Base-by-base conservation (phyloP, 2,113 vertebrate species). In the Platysteira castanea region DNA sequence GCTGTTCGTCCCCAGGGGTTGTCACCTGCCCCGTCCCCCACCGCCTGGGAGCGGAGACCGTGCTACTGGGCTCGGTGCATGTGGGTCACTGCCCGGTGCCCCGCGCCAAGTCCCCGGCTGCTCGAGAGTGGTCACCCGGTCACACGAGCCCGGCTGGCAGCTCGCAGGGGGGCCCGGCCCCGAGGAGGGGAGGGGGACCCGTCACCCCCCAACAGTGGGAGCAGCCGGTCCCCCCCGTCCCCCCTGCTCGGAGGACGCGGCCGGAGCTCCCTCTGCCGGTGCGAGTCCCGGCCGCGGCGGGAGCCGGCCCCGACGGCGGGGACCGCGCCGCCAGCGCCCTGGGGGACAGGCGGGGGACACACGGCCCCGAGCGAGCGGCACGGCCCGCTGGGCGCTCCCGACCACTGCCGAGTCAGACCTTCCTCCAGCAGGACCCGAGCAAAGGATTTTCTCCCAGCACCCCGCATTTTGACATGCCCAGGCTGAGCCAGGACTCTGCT, bases 251-350 rank as follows among this genome's bases (percentile, higher is more conserved):
- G 53, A 84, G 67, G 39, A 78, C 68, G 93, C 85, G 70, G 69
- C 83, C 91, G 70, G 70, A 95, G 95, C 94, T 93, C 96, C 94
- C 95, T 93, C 95, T 96, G 78, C 92, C 94, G 95, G 87, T 57
- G 61, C 80, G 15, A 69, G 26, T 22, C 52, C 19, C 16, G n/a
- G 28, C 33, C 57, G 53, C 64, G 7, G 18, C n/a, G n/a, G 47
- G 46, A 73, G 23, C 47, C 37, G 39, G 88, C 60, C 90, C 61
- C 94, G 86, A 94, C 93, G 91, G 71, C 56, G 11, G 33, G 50
- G 26, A 42, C 42, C 13, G 74, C 0, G 2, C 33, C 10, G 18
- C 57, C 7, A 27, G n/a, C 46, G n/a, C 27, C 23, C 15, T 23
- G 11, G 18, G 52, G n/a, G 4, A 27, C 10, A 7, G 12, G 10